These are phyloP conservation scores for Heliconius erato DNA, from an alignment of 2,888 invertebrate species.

Conservation along the genomic window DNA sequence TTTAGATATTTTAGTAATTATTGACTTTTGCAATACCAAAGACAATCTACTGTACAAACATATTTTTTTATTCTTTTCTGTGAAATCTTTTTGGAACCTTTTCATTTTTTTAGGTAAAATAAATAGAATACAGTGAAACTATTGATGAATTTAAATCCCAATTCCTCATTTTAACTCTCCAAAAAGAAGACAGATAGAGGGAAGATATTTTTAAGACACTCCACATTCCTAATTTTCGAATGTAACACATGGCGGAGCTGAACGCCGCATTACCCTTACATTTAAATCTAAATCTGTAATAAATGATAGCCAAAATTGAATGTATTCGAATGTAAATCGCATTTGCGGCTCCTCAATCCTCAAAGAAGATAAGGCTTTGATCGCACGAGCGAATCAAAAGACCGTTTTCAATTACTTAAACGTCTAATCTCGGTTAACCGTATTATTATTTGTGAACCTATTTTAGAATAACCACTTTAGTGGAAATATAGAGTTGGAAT, in stretches of 20 bases:
- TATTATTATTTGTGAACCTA: constrained; percentile 18
- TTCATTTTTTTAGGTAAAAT: too few relatives aligned
- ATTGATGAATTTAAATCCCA: too few relatives aligned
- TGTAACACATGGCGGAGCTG: not conserved
- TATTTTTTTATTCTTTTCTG: too few relatives aligned
- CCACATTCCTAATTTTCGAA: not conserved
- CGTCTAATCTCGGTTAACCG: constrained; percentile 30
- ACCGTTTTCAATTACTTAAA: constrained; percentile 36
- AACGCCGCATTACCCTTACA: not conserved
- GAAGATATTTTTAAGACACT: not conserved
- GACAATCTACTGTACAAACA: too few relatives aligned
- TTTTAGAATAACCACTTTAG: not conserved
- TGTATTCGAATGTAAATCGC: constrained; percentile 30
- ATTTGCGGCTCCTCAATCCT: constrained; percentile 30
- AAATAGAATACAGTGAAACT: too few relatives aligned
- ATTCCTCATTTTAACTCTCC: too few relatives aligned
- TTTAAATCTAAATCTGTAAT: not conserved
- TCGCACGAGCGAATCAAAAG: constrained; percentile 25
- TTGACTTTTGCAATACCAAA: too few relatives aligned
- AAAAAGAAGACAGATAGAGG: too few relatives aligned
- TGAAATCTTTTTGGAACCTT: too few relatives aligned
- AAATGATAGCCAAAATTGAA: constrained; percentile 23
- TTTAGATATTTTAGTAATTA: too few relatives aligned
- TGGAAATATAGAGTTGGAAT: not conserved
- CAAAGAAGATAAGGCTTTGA: constrained; percentile 31